Evolutionary conservation across 2,113 vertebrate genomes (phyloP).

Genomic region (Elgaria multicarinata): DNA sequence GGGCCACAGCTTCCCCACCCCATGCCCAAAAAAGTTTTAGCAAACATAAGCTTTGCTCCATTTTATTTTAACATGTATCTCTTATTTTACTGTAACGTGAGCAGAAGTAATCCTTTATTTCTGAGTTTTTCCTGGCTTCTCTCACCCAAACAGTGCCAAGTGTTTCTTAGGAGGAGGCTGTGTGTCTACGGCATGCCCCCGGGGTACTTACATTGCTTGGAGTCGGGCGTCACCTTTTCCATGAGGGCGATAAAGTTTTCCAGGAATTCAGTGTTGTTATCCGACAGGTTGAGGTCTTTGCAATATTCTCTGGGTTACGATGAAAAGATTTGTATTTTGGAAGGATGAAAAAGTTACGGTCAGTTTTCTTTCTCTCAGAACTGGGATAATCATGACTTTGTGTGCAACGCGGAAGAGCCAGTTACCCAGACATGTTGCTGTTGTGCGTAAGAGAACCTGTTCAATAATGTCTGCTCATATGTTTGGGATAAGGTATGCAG

Average conservation of each 20-base stretch:
- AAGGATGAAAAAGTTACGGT: slow-evolving; percentile 70
- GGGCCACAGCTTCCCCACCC: neutral
- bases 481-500: neutral
- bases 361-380: slow-evolving; percentile 50
- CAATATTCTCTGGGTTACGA: slow-evolving; percentile 93
- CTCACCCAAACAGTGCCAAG: neutral
- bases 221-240: slow-evolving; percentile 99
- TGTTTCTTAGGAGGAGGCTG: neutral
- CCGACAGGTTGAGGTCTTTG: slow-evolving; percentile 96
- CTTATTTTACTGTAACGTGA: neutral
- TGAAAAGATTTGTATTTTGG: slow-evolving; percentile 64
- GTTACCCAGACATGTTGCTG: slow-evolving; percentile 7
- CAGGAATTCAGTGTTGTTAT: slow-evolving; percentile 99
- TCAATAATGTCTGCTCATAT: neutral
- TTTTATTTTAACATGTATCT: neutral
- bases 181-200: neutral
- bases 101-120: neutral
- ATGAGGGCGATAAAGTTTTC: slow-evolving; percentile 98
- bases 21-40: neutral
- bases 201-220: slow-evolving; percentile 93
- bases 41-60: neutral
- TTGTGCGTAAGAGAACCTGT: neutral
- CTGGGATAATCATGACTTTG: slow-evolving; percentile 14
- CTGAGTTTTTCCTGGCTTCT: neutral
- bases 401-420: neutral